Base-by-base conservation (phyloP, 2,888 invertebrate species). In the Dascillus cervinus region DNA sequence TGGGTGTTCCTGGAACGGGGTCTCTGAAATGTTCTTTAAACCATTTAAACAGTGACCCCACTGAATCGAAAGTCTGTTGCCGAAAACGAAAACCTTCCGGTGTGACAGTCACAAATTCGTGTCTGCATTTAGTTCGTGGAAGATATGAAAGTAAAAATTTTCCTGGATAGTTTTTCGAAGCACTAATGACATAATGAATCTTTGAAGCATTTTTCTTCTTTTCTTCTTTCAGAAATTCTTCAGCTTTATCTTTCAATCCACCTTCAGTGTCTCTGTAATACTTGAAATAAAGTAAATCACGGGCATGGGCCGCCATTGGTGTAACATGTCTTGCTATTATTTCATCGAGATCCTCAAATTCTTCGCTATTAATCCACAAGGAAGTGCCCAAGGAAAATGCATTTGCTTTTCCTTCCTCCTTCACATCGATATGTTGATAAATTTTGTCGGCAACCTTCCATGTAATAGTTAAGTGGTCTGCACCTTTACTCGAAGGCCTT, bases 311-410 rank as follows among this genome's bases (percentile, higher is more conserved):
- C 0, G 96, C 95, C 95, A 98, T 95, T 0, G 97, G 98, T 37
- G 89, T 92, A 3, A 99, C 83, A 65, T 92, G 79, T 6, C 97
- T 78, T 0, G 97, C 96, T 32, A 99, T 89, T 37, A 99, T 98
- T 79, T 99, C 98, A 64, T 99, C 98, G 15, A 99, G 69, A 66
- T 99, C 98, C 68, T 99, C 98, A 64, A 92, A 98, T 56, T 95
- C 94, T 53, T 95, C 89, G 38, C 75, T 80, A 17, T 81, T 82
- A 49, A 97, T 97, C 79, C 82, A 84, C 6, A 97, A 70, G 3
- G 78, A 77, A 52, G 79, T 78, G 29, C 97, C 97, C 46, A 98
- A 69, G 32, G 94, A 92, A 61, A 96, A 98, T 0, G 88, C 85
- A 60, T 97, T 96, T 56, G 90, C 87, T 68, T 98, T 98, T 8